Percentiles rank a stretch among this genome's conserved stretches.
Evolutionary conservation across 2,888 invertebrate species (phyloP).

Genomic region (Volucella inanis): DNA sequence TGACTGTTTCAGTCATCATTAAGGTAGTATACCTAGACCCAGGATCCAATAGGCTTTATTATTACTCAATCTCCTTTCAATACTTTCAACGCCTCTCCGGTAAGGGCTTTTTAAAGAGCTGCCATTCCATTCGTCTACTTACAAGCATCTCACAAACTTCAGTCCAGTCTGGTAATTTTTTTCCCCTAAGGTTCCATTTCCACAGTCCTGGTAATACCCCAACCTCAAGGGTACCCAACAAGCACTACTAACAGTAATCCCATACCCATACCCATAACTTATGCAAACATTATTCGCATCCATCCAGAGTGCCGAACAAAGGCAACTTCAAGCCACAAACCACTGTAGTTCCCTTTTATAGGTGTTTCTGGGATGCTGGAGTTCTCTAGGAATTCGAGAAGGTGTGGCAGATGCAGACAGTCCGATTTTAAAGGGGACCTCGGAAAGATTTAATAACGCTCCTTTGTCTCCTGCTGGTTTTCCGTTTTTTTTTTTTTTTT

Average conservation of each 20-base stretch:
- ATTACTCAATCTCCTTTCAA: no score
- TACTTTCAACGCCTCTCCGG: no score
- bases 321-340: slow-evolving; percentile 40
- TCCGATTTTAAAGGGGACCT: slow-evolving; percentile 49
- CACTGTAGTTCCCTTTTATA: slow-evolving; percentile 36
- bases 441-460: slow-evolving; percentile 56
- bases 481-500: slow-evolving; percentile 12
- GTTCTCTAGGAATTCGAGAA: neutral
- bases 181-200: neutral
- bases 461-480: slow-evolving; percentile 44
- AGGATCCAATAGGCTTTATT: no score
- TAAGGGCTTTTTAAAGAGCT: no score
- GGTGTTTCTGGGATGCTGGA: slow-evolving; percentile 27
- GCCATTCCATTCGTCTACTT: no score
- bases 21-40: no score
- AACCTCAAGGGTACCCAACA: neutral
- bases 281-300: slow-evolving; percentile 28
- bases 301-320: slow-evolving; percentile 37
- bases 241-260: neutral
- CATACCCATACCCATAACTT: slow-evolving; percentile 23
- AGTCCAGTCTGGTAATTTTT: no score
- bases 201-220: neutral
- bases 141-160: no score
- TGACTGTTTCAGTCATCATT: no score
- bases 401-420: slow-evolving; percentile 45